Base-by-base conservation (phyloP, 2,888 invertebrate species). In the Leptinotarsa rubiginosa region DNA sequence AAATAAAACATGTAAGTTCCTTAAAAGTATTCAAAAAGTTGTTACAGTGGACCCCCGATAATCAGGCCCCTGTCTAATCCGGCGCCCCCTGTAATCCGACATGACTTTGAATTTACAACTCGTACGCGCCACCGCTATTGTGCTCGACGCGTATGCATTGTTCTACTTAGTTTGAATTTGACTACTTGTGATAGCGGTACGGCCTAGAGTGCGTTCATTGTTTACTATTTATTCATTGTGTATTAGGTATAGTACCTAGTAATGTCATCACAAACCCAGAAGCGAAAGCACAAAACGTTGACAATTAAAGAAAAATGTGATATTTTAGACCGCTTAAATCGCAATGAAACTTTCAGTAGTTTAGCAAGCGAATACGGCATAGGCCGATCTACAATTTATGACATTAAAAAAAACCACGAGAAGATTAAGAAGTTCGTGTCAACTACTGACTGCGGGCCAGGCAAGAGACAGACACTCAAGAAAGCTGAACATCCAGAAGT, bases 301-400 rank as follows among this genome's bases (percentile, higher is more conserved):
- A 62, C 62, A 62, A 62, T 62, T 62, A 20, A 20, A 62, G 62
- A 25, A n/a, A 62, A 59, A 18, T 59, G 59, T 59, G 59, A 59
- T 59, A 59, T 59, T 59, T 49, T 15, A 49, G 49, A 68, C 66
- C 54, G 62, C 41, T 62, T 69, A 31, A 69, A 25, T 69, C 62
- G 64, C 74, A 71, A 75, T 54, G 22, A 69, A 67, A 50, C 49
- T 56, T 62, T 69, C 64, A 69, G 49, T 69, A 73, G 64, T 69
- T 65, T 73, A 71, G 75, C 77, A 69, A 69, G 62, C 69, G 75
- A 77, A 72, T 80, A 76, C 73, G 78, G 75, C 52, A 72, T 79
- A 70, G 76, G 77, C 20, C 65, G 50, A 70, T 75, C 77, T 20
- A 77, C 72, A 71, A 75, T 77, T 69, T 72, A 65, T 70, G 75